A percentile compares a stretch with the other conserved stretches of the same genome.
Conservation (phyloP, 2,888 invertebrate species). For the Tortrix viridana region DNA sequence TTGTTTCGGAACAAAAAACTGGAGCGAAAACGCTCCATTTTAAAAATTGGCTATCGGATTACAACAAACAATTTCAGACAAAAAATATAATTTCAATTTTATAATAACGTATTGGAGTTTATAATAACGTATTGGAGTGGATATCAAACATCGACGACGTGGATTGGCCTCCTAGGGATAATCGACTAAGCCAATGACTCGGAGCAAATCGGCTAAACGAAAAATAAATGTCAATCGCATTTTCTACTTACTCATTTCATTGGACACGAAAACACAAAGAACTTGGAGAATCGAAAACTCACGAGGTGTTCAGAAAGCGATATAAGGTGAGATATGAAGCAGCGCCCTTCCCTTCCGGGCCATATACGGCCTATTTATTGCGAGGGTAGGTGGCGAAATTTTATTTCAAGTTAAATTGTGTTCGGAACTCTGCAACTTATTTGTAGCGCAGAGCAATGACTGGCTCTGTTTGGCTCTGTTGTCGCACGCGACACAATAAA, state of each 20-base stretch:
- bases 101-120: background rate
- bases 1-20: no score
- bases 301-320: slow-evolving; percentile 65
- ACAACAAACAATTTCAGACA: no score
- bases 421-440: slow-evolving; percentile 73
- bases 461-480: slow-evolving; percentile 17
- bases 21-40: no score
- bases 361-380: slow-evolving; percentile 73
- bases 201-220: slow-evolving; percentile 18
- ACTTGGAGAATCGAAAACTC: slow-evolving; percentile 67
- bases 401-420: slow-evolving; percentile 82
- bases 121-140: background rate
- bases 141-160: background rate
- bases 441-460: slow-evolving; percentile 24
- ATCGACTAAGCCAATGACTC: slow-evolving; percentile 9
- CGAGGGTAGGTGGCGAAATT: slow-evolving; percentile 73
- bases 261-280: slow-evolving; percentile 68
- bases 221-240: slow-evolving; percentile 30
- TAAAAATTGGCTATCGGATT: no score
- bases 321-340: slow-evolving; percentile 65
- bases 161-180: background rate
- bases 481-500: slow-evolving; percentile 22
- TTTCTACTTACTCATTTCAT: slow-evolving; percentile 57
- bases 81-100: no score
- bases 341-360: slow-evolving; percentile 64